Evolutionary conservation across 2,888 invertebrate genomes (phyloP).

Genomic region (Hyposoter dolosus): DNA sequence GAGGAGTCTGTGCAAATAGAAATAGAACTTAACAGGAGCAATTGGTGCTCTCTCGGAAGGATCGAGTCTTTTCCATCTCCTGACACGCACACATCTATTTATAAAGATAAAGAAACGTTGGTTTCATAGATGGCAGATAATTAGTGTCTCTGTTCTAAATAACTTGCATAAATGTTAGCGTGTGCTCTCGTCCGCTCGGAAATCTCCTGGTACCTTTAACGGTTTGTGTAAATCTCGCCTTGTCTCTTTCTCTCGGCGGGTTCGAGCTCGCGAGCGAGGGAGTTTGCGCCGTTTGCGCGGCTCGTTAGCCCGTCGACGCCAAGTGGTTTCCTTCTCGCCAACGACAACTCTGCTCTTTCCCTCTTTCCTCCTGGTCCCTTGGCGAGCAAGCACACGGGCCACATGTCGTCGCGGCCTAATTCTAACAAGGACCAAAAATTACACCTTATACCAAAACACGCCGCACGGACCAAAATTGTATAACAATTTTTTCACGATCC

Average conservation of each 20-base stretch:
- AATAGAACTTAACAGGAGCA: conserved; percentile 30
- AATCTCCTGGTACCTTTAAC: conserved; percentile 55
- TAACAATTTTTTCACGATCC: not conserved
- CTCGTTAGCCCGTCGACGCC: conserved; percentile 78
- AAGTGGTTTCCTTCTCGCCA: conserved; percentile 76
- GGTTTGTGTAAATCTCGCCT: conserved; percentile 59
- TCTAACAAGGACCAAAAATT: conserved; percentile 70
- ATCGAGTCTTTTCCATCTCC: conserved; percentile 2
- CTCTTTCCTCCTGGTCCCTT: not conserved
- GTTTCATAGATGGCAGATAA: conserved; percentile 59
- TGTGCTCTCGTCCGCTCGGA: conserved; percentile 43
- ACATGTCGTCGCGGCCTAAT: conserved; percentile 62
- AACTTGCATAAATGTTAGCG: conserved; percentile 73
- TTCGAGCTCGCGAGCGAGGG: conserved; percentile 33
- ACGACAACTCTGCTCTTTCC: conserved; percentile 24
- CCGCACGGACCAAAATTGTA: not conserved
- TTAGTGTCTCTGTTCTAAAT: conserved; percentile 79
- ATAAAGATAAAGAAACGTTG: conserved; percentile 21
- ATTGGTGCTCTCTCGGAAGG: not conserved
- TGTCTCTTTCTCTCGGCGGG: conserved; percentile 22
- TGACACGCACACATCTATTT: not conserved
- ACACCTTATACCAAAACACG: not conserved
- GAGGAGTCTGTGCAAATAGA: conserved; percentile 33
- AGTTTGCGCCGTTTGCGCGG: conserved; percentile 78
- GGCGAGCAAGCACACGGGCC: not conserved